Evolutionary conservation across 2,888 invertebrate species (phyloP), one percentile per base, ranked within the genome.

Genomic region (Drymonia ruficornis): DNA sequence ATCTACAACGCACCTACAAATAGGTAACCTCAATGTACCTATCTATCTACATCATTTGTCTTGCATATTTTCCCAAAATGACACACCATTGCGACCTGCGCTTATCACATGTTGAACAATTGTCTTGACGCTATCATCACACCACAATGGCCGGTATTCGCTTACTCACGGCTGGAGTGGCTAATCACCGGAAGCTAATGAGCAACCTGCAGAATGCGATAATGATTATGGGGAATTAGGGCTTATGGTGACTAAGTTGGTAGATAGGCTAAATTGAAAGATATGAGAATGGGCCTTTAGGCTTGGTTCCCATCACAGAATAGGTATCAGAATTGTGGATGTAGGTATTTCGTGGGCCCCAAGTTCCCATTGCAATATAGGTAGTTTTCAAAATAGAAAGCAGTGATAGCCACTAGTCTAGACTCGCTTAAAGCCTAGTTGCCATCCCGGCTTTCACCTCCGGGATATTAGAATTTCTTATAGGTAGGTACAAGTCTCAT

Each of bases 181-280:
- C 12, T 56, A 76, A 74, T 72, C 70, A 64, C 69, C 61, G 72
- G 66, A 76, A 44, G 56, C 45, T 69, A 67, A 70, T 70, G 61
- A 72, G 49, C 36, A 40, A 34, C 49, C 50, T 56, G 52, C 49
- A 56, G 36, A 51, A 46, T 56, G 53, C n/a, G 64, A 66, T 71
- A 75, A 72, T 66, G 59, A 66, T 62, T 64, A 56, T 63, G 15
- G 56, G 43, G 61, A 66, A 66, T 49, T 48, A 53, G 38, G 28
- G 51, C 13, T 31, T 54, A 44, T 28, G 38, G 51, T 72, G 73
- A 72, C 64, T 72, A 68, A 68, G 38, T 46, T 23, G 29, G 45
- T 47, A 51, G 31, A 36, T 56, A 28, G n/a, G 15, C 9, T 56
- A 44, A 50, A 31, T 40, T 52, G 46, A 16, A 8, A 4, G 40